Base-by-base conservation (phyloP, 1,140 invertebrate genomes). In the Lithobius niger region DNA sequence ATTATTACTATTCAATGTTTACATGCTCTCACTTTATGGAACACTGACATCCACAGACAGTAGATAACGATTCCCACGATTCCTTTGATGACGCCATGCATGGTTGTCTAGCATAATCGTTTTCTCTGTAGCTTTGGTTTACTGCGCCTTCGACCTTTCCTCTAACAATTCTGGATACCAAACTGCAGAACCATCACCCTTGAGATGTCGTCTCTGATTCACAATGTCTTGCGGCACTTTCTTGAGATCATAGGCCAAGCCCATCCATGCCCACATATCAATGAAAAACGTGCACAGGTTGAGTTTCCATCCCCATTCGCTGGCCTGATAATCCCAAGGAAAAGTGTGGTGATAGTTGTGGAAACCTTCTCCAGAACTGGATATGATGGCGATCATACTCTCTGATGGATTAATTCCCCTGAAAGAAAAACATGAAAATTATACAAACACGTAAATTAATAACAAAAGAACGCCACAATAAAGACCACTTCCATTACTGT, bases 301-400 rank as follows among this genome's bases (percentile, higher is more conserved):
- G n/a, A 42, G 45, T 19, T 43, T 47, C 27, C 31, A 61, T 16
- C 66, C 61, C 13, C 64, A 72, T 62, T 96, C 91, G 1, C 83
- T 82, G 0, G 87, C 86, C 58, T 77, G 73, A 68, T 83, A 83
- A 68, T 87, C 84, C 71, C 79, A 80, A 0, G 84, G 84, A 71
- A 86, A 86, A 1, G 78, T 78, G 69, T 86, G 84, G 65, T 86
- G 84, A 70, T 86, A 90, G 67, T 88, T 85, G 67, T 85, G 83
- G 65, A 75, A 79, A 27, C 79, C 79, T 67, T 80, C 78, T 1
- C 78, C 79, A n/a, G n/a, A n/a, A n/a, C n/a, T n/a, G n/a, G n/a
- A n/a, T n/a, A n/a, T n/a, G 18, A 74, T 63, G 1, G 78, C 72
- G 25, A 74, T 62, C 25, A 76, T 63, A 0, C 71, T 67, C 62